Percentiles rank a stretch among this genome's conserved stretches.
Evolutionary conservation across 92 coral and sea anemone species (phyloP).

Genomic region (Chrysogorgia sp.): DNA sequence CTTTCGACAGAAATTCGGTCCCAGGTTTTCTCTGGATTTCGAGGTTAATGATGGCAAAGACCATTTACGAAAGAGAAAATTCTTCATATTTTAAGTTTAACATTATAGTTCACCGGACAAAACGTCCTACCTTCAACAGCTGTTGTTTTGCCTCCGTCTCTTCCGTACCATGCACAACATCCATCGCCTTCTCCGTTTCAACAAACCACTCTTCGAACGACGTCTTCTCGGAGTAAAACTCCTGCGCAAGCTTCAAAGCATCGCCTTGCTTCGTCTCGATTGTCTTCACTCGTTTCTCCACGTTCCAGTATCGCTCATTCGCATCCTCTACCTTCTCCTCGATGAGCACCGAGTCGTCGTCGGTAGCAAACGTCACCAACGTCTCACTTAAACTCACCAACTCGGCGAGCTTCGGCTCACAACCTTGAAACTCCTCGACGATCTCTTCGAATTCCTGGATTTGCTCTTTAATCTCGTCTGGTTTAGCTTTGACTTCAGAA

Average conservation of each 20-base stretch:
- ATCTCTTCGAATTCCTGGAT: conserved; percentile 74
- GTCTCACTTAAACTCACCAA: conserved; percentile 74
- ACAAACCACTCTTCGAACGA: conserved; percentile 86
- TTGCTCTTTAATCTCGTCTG: conserved; percentile 79
- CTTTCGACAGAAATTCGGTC: too few relatives aligned
- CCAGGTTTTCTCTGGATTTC: too few relatives aligned
- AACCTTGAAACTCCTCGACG: conserved; percentile 67
- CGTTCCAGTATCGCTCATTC: conserved; percentile 72
- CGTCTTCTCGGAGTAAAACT: conserved; percentile 71
- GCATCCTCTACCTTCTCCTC: conserved; percentile 84
- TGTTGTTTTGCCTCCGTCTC: conserved; percentile 67
- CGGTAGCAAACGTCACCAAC: conserved; percentile 76
- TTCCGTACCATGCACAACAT: conserved; percentile 47
- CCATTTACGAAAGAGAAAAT: too few relatives aligned
- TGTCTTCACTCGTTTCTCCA: conserved; percentile 61
- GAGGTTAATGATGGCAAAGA: too few relatives aligned
- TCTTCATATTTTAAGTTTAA: too few relatives aligned
- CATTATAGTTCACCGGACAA: too few relatives aligned
- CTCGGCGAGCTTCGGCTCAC: conserved; percentile 74
- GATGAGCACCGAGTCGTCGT: conserved; percentile 77
- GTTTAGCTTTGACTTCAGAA: conserved; percentile 78
- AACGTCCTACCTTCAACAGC: conserved; percentile 55
- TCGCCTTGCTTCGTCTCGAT: conserved; percentile 70
- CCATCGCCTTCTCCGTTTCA: conserved; percentile 70
- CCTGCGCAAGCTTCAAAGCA: conserved; percentile 72